A percentile compares a stretch with the other conserved stretches of the same genome.
phyloP scores from a whole-genome alignment of 2,888 invertebrate species.

The Gari tellinella region DNA sequence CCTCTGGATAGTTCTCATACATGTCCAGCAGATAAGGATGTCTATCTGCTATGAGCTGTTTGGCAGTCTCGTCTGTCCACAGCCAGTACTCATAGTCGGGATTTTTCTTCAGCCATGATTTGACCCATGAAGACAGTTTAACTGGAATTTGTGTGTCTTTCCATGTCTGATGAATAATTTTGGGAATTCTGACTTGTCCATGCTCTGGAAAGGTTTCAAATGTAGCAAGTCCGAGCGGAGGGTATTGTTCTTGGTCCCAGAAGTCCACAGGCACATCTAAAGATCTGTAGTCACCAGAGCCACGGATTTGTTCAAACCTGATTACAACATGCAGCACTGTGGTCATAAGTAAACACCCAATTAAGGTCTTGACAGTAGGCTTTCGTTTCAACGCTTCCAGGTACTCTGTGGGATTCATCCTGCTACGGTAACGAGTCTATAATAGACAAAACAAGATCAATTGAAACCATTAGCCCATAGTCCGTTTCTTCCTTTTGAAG shows the following conservation, averaged over 20 bases:
- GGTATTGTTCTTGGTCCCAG: conserved; percentile 37
- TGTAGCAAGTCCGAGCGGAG: conserved; percentile 46
- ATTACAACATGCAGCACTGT: conserved; percentile 68
- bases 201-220: conserved; percentile 67
- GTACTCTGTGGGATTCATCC: conserved; percentile 19
- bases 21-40: conserved; percentile 73
- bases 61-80: conserved; percentile 82
- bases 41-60: conserved; percentile 72
- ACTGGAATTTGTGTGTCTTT: conserved; percentile 71
- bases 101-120: conserved; percentile 77
- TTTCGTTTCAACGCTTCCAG: conserved; percentile 43
- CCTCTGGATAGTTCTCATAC: conserved; percentile 76
- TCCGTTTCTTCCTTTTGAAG: too few relatives aligned
- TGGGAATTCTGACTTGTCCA: conserved; percentile 69
- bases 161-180: conserved; percentile 80
- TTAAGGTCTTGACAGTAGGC: conserved; percentile 53
- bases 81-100: conserved; percentile 83
- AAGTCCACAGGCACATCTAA: conserved; percentile 64
- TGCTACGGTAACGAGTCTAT: too few relatives aligned
- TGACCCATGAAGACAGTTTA: conserved; percentile 75
- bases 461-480: too few relatives aligned
- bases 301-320: conserved; percentile 72
- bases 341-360: conserved; percentile 46
- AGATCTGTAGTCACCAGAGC: conserved; percentile 68
- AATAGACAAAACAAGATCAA: too few relatives aligned